Evolutionary conservation across 2,797 vertebrate genomes (phyloP).

Genomic region (Macrochelys suwanniensis): DNA sequence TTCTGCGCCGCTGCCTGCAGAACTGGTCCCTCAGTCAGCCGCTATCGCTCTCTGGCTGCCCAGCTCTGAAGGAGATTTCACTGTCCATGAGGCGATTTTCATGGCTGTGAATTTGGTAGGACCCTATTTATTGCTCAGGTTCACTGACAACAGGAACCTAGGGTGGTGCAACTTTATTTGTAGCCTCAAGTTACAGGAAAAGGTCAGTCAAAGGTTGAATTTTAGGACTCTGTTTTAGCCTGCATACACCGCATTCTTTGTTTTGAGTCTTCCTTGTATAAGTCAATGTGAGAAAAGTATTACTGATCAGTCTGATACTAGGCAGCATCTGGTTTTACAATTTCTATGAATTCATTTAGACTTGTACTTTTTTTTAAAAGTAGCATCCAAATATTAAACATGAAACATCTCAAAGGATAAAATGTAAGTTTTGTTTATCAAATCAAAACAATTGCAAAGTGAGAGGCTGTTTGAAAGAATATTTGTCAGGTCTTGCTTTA

Average conservation of each 20-base stretch:
- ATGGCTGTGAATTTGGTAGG: too few species aligned
- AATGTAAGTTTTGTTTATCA: too few species aligned
- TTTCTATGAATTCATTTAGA: neutral
- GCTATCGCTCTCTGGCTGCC: too few species aligned
- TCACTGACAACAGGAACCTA: neutral
- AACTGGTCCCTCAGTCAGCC: too few species aligned
- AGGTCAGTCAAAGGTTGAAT: neutral
- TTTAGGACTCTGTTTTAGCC: neutral
- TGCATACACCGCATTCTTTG: neutral
- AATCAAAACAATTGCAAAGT: too few species aligned
- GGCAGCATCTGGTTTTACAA: neutral
- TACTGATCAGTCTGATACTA: neutral
- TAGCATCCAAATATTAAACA: neutral
- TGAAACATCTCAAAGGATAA: too few species aligned
- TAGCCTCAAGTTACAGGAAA: neutral
- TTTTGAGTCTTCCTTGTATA: neutral
- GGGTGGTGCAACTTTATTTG: neutral
- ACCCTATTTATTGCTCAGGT: neutral
- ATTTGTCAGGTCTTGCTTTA: neutral
- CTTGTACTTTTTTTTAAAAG: neutral
- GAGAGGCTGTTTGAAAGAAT: too few species aligned
- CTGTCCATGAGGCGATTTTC: fast-evolving
- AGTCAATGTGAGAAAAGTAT: neutral
- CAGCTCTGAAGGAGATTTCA: too few species aligned
- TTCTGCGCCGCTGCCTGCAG: too few species aligned